Evolutionary conservation across 1,140 invertebrate genomes (phyloP), one percentile per base, ranked within the genome.

Genomic region (Cydia strobilella): DNA sequence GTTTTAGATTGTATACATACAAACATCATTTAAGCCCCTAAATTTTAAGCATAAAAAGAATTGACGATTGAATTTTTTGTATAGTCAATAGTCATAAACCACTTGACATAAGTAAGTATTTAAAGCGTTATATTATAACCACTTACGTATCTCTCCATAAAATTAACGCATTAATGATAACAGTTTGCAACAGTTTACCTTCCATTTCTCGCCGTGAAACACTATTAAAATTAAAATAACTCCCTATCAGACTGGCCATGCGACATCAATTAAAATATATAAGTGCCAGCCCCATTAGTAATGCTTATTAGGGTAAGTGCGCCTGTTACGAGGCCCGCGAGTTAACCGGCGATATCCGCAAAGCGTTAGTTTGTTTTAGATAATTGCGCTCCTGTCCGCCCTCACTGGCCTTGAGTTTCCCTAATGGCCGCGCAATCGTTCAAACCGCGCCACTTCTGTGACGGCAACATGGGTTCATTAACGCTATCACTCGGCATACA

Each of bases 391-490:
- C 80, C 82, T 82, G 83, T 87, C 87, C 86, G 79, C 84, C 82
- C 80, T 80, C 78, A 76, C 78, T 76, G 84, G 80, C 84, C 85
- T 85, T 88, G 82, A 79, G 79, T 82, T 83, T 83, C 76, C 81
- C 84, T 83, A 86, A 84, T 87, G 80, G 84, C 74, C 77, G 74
- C 82, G 75, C 78, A 82, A 83, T 83, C 82, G 80, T 81, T 86
- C 85, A 84, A 82, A 81, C 75, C 81, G 84, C 84, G 84, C 86
- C 83, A 89, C 77, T 84, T 80, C 76, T 89, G 87, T 85, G 86
- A 90, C 90, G 82, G 84, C 80, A 76, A 88, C 89, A 90, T 84
- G 83, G 85, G 84, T 90, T 90, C 89, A 90, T 92, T 90, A 90
- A 84, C 81, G 86, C 85, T 90, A 92, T 90, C 89, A 85, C 80